Base-by-base conservation (phyloP, 2,113 vertebrate species). In the Ranitomeya variabilis region DNA sequence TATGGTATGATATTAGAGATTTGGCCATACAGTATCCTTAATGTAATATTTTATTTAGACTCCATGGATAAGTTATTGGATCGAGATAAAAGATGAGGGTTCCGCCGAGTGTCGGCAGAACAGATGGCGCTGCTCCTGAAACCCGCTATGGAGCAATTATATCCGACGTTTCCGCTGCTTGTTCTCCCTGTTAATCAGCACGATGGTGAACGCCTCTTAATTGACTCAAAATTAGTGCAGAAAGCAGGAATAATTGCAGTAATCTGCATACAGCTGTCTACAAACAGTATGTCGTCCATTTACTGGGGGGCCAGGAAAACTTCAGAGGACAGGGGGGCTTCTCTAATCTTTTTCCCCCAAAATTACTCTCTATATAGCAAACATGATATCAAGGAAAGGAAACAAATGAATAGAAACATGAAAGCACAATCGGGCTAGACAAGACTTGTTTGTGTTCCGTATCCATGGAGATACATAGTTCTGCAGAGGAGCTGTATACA, bases 251-350 rank as follows among this genome's bases (percentile, higher is more conserved):
- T 67, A 81, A 87, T 81, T 45, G 23, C 13, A 60, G n/a, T n/a
- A 4, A 80, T 87, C 51, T 71, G 86, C 86, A 81, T 87, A 45
- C 86, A 87, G 78, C 86, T 87, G 86, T 69, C 85, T 60, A 21
- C 79, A 62, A 16, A 81, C 79, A 81, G 62, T 81, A 60, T 31
- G 57, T 62, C 23, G 10, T 60, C 52, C 13, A 83, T 21, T 66
- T 51, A 67, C 31, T 16, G 12, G 23, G 31, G 18, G 18, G 37
- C 37, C 37, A 57, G 15, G 6, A 64, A 64, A 62, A 82, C 18
- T 74, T 45, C 45, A 3, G 26, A 74, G 69, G 7, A 74, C 31
- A 8, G 71, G 1, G 71, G 1, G 21, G 62, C 62, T 21, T 64
- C 8, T 64, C 23, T 67, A 10, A 2, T 7, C 21, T 23, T 66